A percentile compares a stretch with the other conserved stretches of the same genome.
These are phyloP conservation scores for Xylocampa areola DNA, from an alignment of 2,888 invertebrate species.

Conservation along the genomic window DNA sequence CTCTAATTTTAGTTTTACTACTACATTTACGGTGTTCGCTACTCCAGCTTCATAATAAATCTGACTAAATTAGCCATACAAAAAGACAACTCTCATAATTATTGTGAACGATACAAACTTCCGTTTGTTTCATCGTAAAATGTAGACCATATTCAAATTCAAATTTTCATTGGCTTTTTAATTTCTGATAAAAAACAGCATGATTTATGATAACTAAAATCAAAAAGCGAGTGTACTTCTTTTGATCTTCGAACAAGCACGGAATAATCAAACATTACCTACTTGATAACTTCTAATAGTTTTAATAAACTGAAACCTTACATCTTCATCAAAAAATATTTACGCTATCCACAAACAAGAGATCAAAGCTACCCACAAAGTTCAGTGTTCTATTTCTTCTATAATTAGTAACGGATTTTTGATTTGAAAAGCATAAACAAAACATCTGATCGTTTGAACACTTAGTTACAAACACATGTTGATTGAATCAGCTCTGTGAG, in stretches of 20 bases:
- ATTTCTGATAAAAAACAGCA: neutral
- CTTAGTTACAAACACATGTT: conserved; percentile 35
- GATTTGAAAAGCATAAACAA: conserved; percentile 30
- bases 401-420: conserved; percentile 31
- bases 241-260: conserved; percentile 38
- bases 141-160: too few relatives aligned
- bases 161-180: too few relatives aligned
- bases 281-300: conserved; percentile 10
- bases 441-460: conserved; percentile 41
- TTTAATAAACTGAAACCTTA: too few relatives aligned
- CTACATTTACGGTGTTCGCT: too few relatives aligned
- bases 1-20: too few relatives aligned
- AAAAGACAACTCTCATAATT: too few relatives aligned
- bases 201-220: neutral
- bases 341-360: conserved; percentile 33
- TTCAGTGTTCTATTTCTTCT: conserved; percentile 28
- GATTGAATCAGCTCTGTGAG: conserved; percentile 60
- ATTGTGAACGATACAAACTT: too few relatives aligned
- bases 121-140: too few relatives aligned
- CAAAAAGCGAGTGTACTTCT: neutral
- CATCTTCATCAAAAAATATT: conserved; percentile 39
- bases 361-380: conserved; percentile 41
- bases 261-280: conserved; percentile 12
- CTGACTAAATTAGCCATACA: too few relatives aligned
- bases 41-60: too few relatives aligned